Evolutionary conservation across 2,113 vertebrate species (phyloP), one percentile per base, ranked within the genome.

Genomic region (Struthio camelus): DNA sequence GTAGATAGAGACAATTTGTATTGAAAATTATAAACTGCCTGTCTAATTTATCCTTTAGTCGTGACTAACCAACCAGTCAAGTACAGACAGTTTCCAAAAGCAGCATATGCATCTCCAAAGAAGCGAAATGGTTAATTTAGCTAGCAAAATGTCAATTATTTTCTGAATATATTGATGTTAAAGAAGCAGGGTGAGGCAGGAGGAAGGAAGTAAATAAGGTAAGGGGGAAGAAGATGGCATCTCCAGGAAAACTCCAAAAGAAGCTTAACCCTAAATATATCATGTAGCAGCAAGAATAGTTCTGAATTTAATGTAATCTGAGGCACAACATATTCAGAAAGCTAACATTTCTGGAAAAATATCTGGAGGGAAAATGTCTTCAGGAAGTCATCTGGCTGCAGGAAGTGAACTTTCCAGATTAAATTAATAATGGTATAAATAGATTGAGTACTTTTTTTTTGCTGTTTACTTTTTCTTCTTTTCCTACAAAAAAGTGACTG

Each of bases 1-100:
- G 34, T 38, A 76, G 46, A 66, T 14, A 87, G 86, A 89, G 90
- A 83, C 27, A 86, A 81, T 84, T 89, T 50, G 54, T 84, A 96
- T 13, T 75, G 51, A 77, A 94, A 84, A 84, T 93, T 90, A 50
- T 46, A 56, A 90, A 75, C 24, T 84, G 24, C 27, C 14, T 54
- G 22, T 82, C 54, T 90, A 80, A 78, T 90, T 78, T 90, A 67
- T 95, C 32, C 72, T 92, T 67, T 86, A 76, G 83, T 92, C 83
- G 51, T 46, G 22, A 28, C 36, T 90, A 92, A 93, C 75, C 84
- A 83, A 89, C 65, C 54, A 75, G 53, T 73, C 77, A 86, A 86
- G 40, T 71, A 92, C 50, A 75, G 50, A 66, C 86, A 50, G 11
- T 78, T 95, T 92, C 15, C 58, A 89, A 89, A 88, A 58, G 14